Conservation (phyloP, 2,113 vertebrate species). For the Rhodinocichla rosea region DNA sequence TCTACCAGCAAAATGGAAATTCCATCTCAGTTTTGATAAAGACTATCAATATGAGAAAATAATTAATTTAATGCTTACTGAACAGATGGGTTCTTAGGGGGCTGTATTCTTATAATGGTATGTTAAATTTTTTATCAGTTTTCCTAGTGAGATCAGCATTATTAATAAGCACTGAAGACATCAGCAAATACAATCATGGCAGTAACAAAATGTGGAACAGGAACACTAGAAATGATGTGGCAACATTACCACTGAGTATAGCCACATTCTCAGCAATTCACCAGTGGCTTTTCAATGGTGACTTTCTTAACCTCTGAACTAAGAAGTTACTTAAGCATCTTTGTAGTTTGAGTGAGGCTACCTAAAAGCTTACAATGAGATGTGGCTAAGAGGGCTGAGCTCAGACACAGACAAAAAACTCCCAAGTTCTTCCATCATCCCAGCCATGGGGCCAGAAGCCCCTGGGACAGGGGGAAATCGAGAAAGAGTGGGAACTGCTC, state of each 20-base stretch:
- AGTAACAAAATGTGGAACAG: not conserved
- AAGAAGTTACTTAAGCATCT: not conserved
- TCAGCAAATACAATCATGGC: constrained; percentile 8
- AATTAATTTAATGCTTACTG: not conserved
- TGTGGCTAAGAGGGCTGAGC: not conserved
- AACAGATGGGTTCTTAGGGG: not conserved
- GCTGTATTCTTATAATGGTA: not conserved
- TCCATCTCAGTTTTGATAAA: not conserved
- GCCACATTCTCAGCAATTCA: not conserved
- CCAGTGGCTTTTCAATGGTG: not conserved
- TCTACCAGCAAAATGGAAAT: constrained; percentile 29
- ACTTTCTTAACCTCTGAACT: not conserved
- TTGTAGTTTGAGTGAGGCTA: not conserved
- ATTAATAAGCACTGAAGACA: constrained; percentile 29
- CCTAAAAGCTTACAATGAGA: not conserved
- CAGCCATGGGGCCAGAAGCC: not conserved
- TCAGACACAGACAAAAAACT: not conserved
- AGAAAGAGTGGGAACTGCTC: not conserved
- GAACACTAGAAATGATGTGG: not conserved
- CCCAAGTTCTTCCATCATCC: not conserved
- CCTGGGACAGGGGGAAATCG: not conserved
- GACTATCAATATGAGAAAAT: not conserved
- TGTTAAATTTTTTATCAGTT: constrained; percentile 48
- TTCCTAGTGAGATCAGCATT: constrained; percentile 29
- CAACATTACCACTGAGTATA: not conserved